Base-by-base conservation (phyloP, 2,113 vertebrate genomes). In the Calonectris borealis region DNA sequence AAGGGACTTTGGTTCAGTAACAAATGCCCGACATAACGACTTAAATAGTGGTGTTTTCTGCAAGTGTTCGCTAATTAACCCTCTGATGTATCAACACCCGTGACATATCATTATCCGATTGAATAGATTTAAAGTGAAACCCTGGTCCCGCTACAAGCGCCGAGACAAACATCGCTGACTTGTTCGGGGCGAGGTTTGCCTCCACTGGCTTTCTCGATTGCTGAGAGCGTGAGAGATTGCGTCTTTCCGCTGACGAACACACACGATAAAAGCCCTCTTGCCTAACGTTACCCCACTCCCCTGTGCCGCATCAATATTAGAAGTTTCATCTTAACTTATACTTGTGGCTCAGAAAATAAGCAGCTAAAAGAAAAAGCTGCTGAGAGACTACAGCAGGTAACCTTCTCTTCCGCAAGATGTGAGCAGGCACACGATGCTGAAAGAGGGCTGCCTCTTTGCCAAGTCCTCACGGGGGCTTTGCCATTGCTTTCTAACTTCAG, bases 21-120 rank as follows among this genome's bases (percentile, higher is more conserved):
- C 6, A 52, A 86, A 17, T 1, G 2, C 36, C 20, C 4, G 0
- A 10, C 6, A 0, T 7, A 46, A 52, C 0, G 5, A 72, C 12
- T 65, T 36, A 44, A 58, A 60, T 4, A 36, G 44, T 1, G 1
- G 11, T 7, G 24, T 26, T 80, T 54, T 38, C 64, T 25, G 15
- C 32, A 54, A 19, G 11, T 1, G 17, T 46, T 57, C 1, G 1
- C n/a, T 72, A 57, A 86, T 66, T 32, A 71, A 66, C 36, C 48
- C 64, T 31, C 24, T 21, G 64, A 21, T 24, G 25, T 16, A 48
- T 9, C 69, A 58, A 34, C 34, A n/a, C 20, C 60, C 22, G 12
- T 36, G 84, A 70, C 31, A 9, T 1, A 10, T 7, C 38, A 5
- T 36, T 34, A 65, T 10, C 46, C 2, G 5, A 38, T 0, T 16